Evolutionary conservation across 2,888 invertebrate genomes (phyloP), one percentile per base, ranked within the genome.

Genomic region (Himalopsyche kuldschensis): DNA sequence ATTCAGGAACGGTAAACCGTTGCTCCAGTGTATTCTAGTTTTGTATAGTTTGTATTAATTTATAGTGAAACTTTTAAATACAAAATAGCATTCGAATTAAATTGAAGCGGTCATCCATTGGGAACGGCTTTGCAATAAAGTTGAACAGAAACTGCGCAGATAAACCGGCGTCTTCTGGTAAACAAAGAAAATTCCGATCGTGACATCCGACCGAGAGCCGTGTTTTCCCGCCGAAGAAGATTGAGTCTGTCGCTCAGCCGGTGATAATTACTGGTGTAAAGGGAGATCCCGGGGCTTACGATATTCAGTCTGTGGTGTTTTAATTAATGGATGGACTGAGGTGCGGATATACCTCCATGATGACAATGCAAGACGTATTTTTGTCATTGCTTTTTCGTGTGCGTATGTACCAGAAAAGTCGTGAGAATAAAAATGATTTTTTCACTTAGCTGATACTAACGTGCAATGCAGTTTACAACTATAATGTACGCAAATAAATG

Each of bases 231-330:
- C 82, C 80, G 79, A 81, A 77, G 76, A 75, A 85, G 83, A 85
- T 85, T 83, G 85, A 85, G 78, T 83, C 85, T 85, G 85, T 85
- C 85, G 82, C 85, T 85, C 85, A 85, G 85, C 79, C 81, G 69
- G 82, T 75, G 83, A 82, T 83, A 83, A 85, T 85, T 82, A 85
- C 81, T 83, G 69, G 24, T 69, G 69, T 69, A 69, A 69, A 11
- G 69, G 69, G 69, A 69, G 69, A 69, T 69, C 69, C 69, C 27
- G 11, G 27, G 69, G 69, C 69, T 69, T 69, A 69, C 24, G 69
- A 30, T 69, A 69, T 69, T 27, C 69, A 69, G 69, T 27, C 69
- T 69, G 69, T 27, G 69, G 69, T 69, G 27, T 27, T 69, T 30
- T 69, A 69, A 69, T 69, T 69, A 69, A 69, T 69, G 69, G 69